Conservation (phyloP, 2,113 vertebrate genomes). For the Mystacornis crossleyi region DNA sequence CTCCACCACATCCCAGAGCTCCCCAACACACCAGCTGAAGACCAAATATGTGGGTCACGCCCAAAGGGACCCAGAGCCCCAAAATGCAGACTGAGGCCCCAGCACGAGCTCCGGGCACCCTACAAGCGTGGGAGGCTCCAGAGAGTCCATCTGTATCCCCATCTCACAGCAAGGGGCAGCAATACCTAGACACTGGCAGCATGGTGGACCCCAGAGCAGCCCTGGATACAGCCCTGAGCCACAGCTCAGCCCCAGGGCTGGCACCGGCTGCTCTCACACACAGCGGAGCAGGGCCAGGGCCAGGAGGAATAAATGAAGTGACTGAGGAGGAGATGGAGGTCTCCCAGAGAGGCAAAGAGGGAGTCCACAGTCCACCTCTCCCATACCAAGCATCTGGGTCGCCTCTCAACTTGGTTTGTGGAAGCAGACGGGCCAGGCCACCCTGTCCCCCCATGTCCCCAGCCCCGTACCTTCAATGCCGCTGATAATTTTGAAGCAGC, state of each 20-base stretch:
- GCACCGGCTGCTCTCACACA: background rate
- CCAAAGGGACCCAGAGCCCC: background rate
- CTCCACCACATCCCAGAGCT: background rate
- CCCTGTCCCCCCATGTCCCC: background rate
- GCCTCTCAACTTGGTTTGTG: fast-evolving
- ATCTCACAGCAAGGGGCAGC: fast-evolving
- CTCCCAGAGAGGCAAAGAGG: background rate
- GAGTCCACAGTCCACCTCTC: background rate
- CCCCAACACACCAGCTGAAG: background rate
- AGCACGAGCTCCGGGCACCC: background rate
- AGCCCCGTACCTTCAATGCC: conserved; percentile 58
- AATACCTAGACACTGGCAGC: fast-evolving
- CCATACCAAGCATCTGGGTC: background rate
- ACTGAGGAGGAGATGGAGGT: background rate
- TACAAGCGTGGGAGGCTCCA: fast-evolving
- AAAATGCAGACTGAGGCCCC: background rate
- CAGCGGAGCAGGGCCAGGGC: background rate
- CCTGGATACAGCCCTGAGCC: background rate
- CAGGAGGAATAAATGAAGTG: background rate
- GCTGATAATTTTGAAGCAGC: conserved; percentile 71
- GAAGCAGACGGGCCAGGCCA: fast-evolving
- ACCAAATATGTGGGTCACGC: background rate
- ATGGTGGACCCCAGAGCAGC: fast-evolving
- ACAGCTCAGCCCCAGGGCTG: fast-evolving
- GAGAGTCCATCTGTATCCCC: background rate